These are phyloP conservation scores for Cosmopolites sordidus DNA, from an alignment of 2,888 invertebrate genomes.

Conservation along the genomic window DNA sequence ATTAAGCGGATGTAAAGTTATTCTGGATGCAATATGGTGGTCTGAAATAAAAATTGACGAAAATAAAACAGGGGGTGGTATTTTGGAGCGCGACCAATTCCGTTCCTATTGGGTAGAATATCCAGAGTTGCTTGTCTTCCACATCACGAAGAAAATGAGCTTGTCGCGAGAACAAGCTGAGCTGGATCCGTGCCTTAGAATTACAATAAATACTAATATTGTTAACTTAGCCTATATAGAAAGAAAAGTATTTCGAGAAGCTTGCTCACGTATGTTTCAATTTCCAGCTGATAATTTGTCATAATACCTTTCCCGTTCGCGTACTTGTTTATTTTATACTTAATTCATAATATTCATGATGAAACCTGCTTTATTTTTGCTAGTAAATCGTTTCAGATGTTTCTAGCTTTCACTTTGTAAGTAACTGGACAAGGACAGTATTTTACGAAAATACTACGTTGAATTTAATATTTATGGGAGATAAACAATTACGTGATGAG, in stretches of 20 bases:
- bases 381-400: too few relatives aligned
- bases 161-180: conserved; percentile 48
- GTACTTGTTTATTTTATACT: conserved; percentile 2
- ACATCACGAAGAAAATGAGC: conserved; percentile 34
- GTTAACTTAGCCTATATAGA: conserved; percentile 45
- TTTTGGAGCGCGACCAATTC: conserved; percentile 39
- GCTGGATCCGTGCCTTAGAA: conserved; percentile 53
- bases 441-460: conserved; percentile 2
- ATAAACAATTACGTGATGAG: conserved; percentile 1
- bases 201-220: conserved; percentile 50
- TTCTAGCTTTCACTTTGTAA: background rate
- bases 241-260: conserved; percentile 36
- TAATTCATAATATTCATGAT: background rate
- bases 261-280: conserved; percentile 42
- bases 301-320: background rate
- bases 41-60: too few relatives aligned
- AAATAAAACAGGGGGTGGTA: conserved; percentile 19
- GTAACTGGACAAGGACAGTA: too few relatives aligned
- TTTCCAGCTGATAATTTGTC: conserved; percentile 34
- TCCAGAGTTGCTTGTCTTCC: conserved; percentile 51
- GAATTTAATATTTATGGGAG: background rate
- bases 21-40: too few relatives aligned
- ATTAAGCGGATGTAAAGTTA: too few relatives aligned
- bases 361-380: too few relatives aligned
- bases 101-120: conserved; percentile 49